phyloP scores from a whole-genome alignment of 1,140 invertebrate species.

The Drosophila ogumai region DNA sequence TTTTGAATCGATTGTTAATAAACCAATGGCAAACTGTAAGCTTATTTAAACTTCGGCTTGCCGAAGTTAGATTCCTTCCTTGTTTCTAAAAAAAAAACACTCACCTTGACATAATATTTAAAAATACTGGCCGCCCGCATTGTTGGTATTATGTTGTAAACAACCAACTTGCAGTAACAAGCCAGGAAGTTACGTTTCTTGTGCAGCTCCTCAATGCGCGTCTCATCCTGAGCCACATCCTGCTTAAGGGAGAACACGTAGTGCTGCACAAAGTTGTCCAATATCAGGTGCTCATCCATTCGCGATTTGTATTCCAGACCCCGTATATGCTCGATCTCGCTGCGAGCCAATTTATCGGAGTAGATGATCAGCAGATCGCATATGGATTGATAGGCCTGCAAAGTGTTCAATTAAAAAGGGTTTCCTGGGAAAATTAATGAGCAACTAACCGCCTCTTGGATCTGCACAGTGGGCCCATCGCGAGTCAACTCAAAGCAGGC shows the following conservation, averaged over 20 bases:
- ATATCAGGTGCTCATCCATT: constrained; percentile 90
- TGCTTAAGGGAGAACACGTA: constrained; percentile 92
- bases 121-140: constrained; percentile 97
- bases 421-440: background rate
- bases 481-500: constrained; percentile 90
- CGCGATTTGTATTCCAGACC: constrained; percentile 94
- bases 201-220: constrained; percentile 97
- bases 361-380: constrained; percentile 98
- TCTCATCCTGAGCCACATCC: constrained; percentile 92
- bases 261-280: constrained; percentile 96
- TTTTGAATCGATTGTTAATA: no score
- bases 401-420: constrained; percentile 17
- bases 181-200: constrained; percentile 98
- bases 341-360: constrained; percentile 91
- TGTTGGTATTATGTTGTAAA: constrained; percentile 98
- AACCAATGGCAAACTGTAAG: no score
- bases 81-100: background rate
- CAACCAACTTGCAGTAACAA: constrained; percentile 98
- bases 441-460: constrained; percentile 86
- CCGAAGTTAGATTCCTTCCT: no score
- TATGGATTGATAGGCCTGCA: constrained; percentile 95
- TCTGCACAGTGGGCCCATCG: constrained; percentile 85
- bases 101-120: constrained; percentile 98
- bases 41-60: no score
- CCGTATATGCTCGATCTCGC: constrained; percentile 87